Evolutionary conservation across 2,888 invertebrate genomes (phyloP).

Genomic region (Andrena chrysosceles): DNA sequence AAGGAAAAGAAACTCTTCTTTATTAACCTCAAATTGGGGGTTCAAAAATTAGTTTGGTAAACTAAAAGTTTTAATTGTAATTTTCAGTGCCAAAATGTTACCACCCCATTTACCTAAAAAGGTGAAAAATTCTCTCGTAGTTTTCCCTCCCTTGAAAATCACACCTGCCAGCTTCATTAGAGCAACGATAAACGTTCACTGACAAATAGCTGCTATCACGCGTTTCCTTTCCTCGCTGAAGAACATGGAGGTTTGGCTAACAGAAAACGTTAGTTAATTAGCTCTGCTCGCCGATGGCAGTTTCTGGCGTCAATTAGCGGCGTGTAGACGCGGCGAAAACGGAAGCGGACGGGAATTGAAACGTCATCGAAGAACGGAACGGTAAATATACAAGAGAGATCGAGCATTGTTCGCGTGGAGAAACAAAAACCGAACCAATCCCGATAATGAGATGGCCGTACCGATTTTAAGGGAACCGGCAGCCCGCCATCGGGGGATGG

Average conservation of each 20-base stretch:
- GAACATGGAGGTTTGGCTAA: constrained; percentile 32
- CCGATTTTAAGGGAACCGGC: constrained; percentile 71
- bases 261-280: constrained; percentile 52
- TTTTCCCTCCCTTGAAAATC: background rate
- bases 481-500: constrained; percentile 47
- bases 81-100: background rate
- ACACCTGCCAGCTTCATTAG: background rate
- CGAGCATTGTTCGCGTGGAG: constrained; percentile 52
- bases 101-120: background rate
- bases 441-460: constrained; percentile 77
- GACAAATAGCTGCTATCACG: constrained; percentile 14
- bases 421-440: constrained; percentile 64
- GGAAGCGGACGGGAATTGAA: constrained; percentile 47
- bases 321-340: background rate
- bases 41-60: too few species aligned
- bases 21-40: too few species aligned
- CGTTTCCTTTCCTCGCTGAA: constrained; percentile 17
- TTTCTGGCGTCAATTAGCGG: constrained; percentile 46
- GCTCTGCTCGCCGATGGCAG: constrained; percentile 28
- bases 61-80: too few species aligned
- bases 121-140: background rate
- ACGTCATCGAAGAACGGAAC: constrained; percentile 44
- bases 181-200: constrained; percentile 1
- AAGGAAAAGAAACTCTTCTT: too few species aligned
- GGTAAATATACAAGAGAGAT: constrained; percentile 25